Conservation (phyloP, 2,888 invertebrate species). For the Coleophora flavipennella region DNA sequence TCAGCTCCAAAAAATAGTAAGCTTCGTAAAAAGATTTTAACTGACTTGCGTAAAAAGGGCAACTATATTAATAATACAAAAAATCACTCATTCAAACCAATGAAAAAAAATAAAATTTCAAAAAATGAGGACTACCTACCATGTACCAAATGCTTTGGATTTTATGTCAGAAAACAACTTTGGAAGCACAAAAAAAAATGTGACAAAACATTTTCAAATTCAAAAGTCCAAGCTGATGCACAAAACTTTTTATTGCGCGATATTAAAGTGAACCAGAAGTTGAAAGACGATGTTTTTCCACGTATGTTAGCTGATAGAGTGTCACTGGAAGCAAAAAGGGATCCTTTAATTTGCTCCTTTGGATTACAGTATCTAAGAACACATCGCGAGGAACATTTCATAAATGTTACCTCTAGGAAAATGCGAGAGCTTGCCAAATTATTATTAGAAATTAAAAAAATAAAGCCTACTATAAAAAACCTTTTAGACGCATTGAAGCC, state of each 20-base stretch:
- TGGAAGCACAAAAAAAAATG: no score
- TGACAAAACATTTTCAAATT: no score
- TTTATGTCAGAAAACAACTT: no score
- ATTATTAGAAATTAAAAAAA: constrained; percentile 12
- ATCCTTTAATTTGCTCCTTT: constrained; percentile 1
- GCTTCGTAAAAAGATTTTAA: no score
- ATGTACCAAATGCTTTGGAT: no score
- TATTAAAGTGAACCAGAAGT: neutral
- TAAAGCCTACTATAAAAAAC: constrained; percentile 7
- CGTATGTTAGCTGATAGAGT: neutral
- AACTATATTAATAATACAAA: no score
- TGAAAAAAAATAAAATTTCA: no score
- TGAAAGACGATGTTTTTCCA: neutral
- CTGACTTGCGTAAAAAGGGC: no score
- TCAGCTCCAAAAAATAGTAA: no score
- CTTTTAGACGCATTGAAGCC: constrained; percentile 7
- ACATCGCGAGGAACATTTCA: constrained; percentile 14
- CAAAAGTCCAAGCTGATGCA: no score
- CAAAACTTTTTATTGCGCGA: neutral
- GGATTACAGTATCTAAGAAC: neutral
- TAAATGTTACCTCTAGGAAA: constrained; percentile 15
- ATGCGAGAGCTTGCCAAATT: constrained; percentile 15
- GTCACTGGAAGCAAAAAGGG: neutral
- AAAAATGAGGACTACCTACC: no score
- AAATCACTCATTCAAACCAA: no score